phyloP scores from a whole-genome alignment of 2,113 vertebrate species.

The Centrocercus urophasianus region DNA sequence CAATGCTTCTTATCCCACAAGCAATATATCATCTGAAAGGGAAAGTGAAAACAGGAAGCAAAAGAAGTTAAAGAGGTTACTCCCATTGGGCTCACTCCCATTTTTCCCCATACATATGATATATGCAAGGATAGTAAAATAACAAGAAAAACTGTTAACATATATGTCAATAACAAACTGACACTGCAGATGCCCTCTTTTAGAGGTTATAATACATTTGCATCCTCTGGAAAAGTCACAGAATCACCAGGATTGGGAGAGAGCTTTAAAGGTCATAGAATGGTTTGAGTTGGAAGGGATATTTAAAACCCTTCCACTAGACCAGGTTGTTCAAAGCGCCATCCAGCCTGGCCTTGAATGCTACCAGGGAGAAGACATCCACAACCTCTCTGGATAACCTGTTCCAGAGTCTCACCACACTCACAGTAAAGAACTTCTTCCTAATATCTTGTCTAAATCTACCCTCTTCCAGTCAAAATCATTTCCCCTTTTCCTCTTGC shows the following conservation, averaged over 20 bases:
- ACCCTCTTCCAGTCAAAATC: no score
- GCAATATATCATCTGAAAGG: not conserved
- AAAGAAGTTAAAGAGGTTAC: not conserved
- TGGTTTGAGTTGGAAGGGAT: not conserved
- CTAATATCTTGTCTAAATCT: no score
- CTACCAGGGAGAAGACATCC: no score
- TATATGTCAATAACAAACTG: not conserved
- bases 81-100: not conserved
- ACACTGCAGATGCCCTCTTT: not conserved
- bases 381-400: no score
- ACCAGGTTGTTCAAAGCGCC: no score
- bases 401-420: no score
- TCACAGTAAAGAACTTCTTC: no score
- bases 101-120: rapidly evolving
- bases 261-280: no score
- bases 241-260: not conserved
- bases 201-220: not conserved
- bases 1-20: not conserved
- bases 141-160: not conserved
- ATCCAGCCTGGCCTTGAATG: no score
- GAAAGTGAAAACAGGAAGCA: slow-evolving; percentile 26
- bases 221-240: not conserved
- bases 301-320: not conserved
- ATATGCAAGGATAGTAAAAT: not conserved
- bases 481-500: no score